Evolutionary conservation across 53 echinoderm and acorn worm genomes (phyloP).

Genomic region (Holothuria leucospilota): DNA sequence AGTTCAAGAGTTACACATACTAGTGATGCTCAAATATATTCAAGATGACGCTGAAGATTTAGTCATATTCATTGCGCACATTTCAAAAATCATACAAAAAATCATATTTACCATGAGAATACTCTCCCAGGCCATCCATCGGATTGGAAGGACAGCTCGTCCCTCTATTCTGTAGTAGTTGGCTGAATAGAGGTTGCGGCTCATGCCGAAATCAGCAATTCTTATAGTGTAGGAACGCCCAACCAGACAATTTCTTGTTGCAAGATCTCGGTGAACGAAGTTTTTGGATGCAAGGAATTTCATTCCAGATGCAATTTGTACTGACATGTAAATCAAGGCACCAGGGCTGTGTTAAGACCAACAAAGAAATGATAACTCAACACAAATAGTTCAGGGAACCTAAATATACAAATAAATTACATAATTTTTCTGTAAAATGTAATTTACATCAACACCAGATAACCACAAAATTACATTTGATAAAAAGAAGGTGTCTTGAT

Average conservation of each 20-base stretch:
- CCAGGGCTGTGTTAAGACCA: constrained; percentile 65
- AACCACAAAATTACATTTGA: too few relatives aligned
- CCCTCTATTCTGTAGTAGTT: constrained; percentile 99
- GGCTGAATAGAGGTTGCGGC: constrained; percentile 88
- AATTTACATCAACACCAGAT: too few relatives aligned
- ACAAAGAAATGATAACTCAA: neutral
- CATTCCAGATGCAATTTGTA: constrained; percentile 96
- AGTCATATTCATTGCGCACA: too few relatives aligned
- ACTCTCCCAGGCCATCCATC: constrained; percentile 99
- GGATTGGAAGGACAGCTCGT: constrained; percentile 88
- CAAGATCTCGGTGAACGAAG: constrained; percentile 97
- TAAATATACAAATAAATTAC: too few relatives aligned
- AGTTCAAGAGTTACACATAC: too few relatives aligned
- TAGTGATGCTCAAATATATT: too few relatives aligned
- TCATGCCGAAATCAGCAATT: constrained; percentile 99
- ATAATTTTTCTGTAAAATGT: too few relatives aligned
- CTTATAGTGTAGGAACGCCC: constrained; percentile 92
- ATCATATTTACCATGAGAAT: constrained; percentile 85
- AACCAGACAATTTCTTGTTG: constrained; percentile 96
- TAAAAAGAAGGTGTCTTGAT: too few relatives aligned
- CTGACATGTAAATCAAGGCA: constrained; percentile 93
- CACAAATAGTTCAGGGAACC: too few relatives aligned
- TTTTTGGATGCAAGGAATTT: constrained; percentile 87
- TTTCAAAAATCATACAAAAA: neutral
- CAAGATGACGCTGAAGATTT: too few relatives aligned